phyloP scores from a whole-genome alignment of 2,113 vertebrate genomes.

The Pogonocichla stellata region DNA sequence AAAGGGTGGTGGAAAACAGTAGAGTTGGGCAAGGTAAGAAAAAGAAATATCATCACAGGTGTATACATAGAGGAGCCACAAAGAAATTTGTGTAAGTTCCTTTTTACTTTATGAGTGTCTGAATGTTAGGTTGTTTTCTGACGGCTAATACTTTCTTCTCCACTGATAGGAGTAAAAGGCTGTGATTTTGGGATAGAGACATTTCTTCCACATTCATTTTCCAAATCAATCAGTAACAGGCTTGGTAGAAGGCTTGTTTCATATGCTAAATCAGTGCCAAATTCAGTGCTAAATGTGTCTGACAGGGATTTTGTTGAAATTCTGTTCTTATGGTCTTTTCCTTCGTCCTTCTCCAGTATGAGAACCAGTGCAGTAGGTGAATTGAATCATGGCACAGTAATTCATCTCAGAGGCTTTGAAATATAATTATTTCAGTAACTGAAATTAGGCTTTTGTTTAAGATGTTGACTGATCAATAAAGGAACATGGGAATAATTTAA shows the following conservation, averaged over 20 bases:
- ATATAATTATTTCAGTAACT: neutral
- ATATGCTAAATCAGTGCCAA: neutral
- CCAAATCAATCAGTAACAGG: neutral
- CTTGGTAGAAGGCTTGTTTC: neutral
- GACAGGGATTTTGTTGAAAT: neutral
- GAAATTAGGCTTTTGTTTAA: neutral
- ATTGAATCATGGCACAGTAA: neutral
- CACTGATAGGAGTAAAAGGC: neutral
- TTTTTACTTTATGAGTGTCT: neutral
- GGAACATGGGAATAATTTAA: constrained; percentile 7
- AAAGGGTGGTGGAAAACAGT: neutral
- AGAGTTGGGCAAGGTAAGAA: neutral
- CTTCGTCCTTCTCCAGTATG: neutral
- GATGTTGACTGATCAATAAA: neutral
- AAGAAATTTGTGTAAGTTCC: neutral
- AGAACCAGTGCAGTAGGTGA: neutral
- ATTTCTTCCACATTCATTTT: neutral
- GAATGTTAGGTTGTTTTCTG: neutral
- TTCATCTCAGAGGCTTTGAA: neutral
- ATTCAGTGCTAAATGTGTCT: neutral
- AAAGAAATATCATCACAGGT: neutral
- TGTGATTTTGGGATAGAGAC: neutral
- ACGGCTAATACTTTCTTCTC: neutral
- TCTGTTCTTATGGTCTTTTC: neutral
- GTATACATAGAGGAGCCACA: neutral